Conservation (phyloP, 1,140 invertebrate genomes). For the Varroa destructor region DNA sequence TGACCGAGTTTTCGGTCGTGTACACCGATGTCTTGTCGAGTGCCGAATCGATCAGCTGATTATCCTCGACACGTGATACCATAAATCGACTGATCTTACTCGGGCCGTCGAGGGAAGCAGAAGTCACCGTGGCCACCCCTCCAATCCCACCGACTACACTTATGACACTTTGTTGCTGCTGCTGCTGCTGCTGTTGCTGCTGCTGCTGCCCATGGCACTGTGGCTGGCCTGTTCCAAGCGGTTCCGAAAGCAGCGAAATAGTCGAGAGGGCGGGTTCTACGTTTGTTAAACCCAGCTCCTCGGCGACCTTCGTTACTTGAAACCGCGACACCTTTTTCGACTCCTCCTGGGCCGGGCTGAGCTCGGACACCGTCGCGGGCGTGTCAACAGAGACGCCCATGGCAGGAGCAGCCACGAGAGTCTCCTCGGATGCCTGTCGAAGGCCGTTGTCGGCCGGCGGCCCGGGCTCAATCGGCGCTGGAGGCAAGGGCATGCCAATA, state of each 20-base stretch:
- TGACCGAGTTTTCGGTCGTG: conserved; percentile 43
- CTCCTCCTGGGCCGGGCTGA: conserved; percentile 30
- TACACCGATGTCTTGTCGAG: conserved; percentile 28
- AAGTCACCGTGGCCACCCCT: conserved; percentile 33
- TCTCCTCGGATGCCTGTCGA: conserved; percentile 27
- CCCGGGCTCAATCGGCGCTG: not conserved
- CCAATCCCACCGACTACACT: conserved; percentile 15
- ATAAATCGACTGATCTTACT: conserved; percentile 36
- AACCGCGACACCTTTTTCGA: conserved; percentile 31
- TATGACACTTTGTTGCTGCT: conserved; percentile 26
- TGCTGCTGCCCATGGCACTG: conserved; percentile 22
- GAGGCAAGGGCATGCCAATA: not conserved
- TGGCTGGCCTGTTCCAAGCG: conserved; percentile 9
- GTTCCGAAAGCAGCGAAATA: conserved; percentile 24
- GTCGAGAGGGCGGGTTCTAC: conserved; percentile 20
- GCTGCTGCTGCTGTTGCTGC: conserved; percentile 29
- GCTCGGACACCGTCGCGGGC: conserved; percentile 28
- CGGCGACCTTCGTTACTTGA: conserved; percentile 32
- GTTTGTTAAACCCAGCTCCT: conserved; percentile 29
- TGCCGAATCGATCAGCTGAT: conserved; percentile 26
- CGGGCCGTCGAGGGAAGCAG: conserved; percentile 18
- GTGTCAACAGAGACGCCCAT: conserved; percentile 10
- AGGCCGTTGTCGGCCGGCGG: conserved; percentile 20
- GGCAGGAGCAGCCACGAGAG: conserved; percentile 18
- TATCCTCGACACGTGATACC: conserved; percentile 25